Evolutionary conservation across 1,140 invertebrate genomes (phyloP), one percentile per base, ranked within the genome.

Genomic region (Drosophila sechellia): DNA sequence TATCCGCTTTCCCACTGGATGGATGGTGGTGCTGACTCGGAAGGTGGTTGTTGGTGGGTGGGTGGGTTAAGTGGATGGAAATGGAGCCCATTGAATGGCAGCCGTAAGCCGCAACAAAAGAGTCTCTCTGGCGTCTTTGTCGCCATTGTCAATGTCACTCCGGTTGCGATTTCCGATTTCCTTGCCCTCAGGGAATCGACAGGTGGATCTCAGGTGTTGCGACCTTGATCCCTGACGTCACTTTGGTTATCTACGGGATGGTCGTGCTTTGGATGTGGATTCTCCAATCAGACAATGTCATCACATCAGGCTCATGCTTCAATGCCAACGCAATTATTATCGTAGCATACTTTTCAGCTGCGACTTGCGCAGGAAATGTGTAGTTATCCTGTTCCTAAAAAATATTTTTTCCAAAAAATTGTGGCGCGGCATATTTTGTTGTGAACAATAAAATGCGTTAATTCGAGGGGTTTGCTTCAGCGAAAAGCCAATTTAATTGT

Each of bases 51-150:
- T 11, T 11, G n/a, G 10, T 0, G 12, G 5, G 0, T 5, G 10
- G 17, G 25, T n/a, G 63, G 17, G 17, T 17, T 1, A 17, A 17
- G 17, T 17, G 17, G 17, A 1, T 22, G 25, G 37, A 45, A 69
- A 46, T 48, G 42, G 49, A 54, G n/a, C 12, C 46, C 63, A 48
- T 34, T 52, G 54, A 52, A 56, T 52, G 22, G 34, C 39, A 52
- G 39, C 54, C 39, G 66, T 52, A 22, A 56, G 45, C 27, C 52
- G 71, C 45, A 64, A 74, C 72, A 74, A 70, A 64, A 61, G 69
- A 34, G 46, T 10, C 42, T 42, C 31, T 35, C 20, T 15, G 34
- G 20, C 59, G 34, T 42, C 40, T 35, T 40, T 54, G 35, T 12
- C 69, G 37, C 40, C 65, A 45, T 39, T 37, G 31, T 37, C 25